phyloP scores from a whole-genome alignment of 2,797 vertebrate genomes.

The Myotis findleyi region DNA sequence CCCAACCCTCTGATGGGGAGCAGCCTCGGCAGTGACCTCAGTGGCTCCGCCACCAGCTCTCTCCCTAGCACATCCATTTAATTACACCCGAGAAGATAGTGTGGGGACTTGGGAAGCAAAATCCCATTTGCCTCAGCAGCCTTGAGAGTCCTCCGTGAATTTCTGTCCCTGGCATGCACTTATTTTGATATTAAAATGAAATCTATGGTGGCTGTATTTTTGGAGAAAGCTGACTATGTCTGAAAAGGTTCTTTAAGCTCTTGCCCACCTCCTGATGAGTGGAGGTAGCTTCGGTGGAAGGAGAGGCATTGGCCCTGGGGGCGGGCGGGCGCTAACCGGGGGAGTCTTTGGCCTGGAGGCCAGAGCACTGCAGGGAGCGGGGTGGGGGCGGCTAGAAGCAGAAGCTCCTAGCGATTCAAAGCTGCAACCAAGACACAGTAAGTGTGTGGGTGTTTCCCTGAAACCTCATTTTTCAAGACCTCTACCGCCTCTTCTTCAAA shows the following conservation, averaged over 20 bases:
- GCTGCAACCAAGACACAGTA: neutral
- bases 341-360: neutral
- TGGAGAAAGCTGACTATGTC: neutral
- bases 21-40: neutral
- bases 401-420: neutral
- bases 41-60: neutral
- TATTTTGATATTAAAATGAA: constrained; percentile 76
- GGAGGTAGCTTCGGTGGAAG: neutral
- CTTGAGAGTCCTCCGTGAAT: constrained; percentile 54
- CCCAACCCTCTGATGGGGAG: neutral
- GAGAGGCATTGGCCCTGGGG: neutral
- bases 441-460: neutral
- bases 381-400: neutral
- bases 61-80: constrained; percentile 41
- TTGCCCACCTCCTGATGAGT: neutral
- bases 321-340: neutral
- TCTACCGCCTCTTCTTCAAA: constrained; percentile 39
- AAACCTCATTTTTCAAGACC: constrained; percentile 52
- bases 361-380: neutral
- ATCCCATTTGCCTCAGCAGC: constrained; percentile 64
- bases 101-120: constrained; percentile 50
- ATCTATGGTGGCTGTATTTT: constrained; percentile 56
- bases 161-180: constrained; percentile 47
- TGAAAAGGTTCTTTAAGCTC: neutral
- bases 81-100: constrained; percentile 61